A percentile compares a stretch with the other conserved stretches of the same genome.
Conservation (phyloP, 2,888 invertebrate genomes). For the Aporophyla nigra region DNA sequence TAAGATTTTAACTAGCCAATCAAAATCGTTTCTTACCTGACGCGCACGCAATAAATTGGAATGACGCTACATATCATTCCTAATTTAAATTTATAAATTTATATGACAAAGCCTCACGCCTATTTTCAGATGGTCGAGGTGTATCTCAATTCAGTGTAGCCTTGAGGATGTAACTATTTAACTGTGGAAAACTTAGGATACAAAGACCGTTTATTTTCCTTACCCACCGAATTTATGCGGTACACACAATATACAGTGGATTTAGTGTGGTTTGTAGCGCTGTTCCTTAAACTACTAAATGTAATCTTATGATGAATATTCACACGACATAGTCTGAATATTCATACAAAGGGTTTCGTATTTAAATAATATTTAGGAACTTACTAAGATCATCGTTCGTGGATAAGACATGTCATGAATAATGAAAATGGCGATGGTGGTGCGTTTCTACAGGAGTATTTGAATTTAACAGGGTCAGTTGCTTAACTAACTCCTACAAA, state of each 20-base stretch:
- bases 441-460: not conserved
- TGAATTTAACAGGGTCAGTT: not conserved
- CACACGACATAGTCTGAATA: slow-evolving; percentile 23
- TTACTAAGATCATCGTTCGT: not conserved
- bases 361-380: not conserved
- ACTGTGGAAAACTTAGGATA: not conserved
- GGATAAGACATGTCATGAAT: not conserved
- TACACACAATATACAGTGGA: not conserved
- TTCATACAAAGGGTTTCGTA: slow-evolving; percentile 29
- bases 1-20: not conserved
- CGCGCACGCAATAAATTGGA: too few relatives aligned
- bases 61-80: too few relatives aligned
- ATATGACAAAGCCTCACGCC: not conserved
- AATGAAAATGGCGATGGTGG: not conserved
- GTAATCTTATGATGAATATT: slow-evolving; percentile 22
- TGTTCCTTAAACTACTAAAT: not conserved
- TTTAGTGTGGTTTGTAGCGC: not conserved
- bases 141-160: not conserved
- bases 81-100: not conserved
- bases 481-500: not conserved
- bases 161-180: not conserved
- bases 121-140: not conserved
- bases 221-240: not conserved
- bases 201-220: not conserved
- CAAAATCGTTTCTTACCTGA: not conserved